Evolutionary conservation across 2,888 invertebrate species (phyloP), one percentile per base, ranked within the genome.

Genomic region (Dasypolia templi): DNA sequence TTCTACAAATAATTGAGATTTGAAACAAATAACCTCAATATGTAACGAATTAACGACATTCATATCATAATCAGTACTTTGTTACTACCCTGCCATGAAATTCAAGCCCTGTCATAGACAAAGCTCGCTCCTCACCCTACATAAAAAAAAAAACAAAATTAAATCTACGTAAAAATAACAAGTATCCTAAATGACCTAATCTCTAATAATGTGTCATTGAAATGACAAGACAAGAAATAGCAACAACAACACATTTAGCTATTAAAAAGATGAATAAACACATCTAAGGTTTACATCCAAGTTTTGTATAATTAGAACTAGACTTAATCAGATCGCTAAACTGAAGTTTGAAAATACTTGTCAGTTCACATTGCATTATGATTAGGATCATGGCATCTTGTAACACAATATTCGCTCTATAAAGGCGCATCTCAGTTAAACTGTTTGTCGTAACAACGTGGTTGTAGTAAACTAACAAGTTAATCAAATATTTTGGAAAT

Each of bases 41-140:
- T 67, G 22, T 70, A 64, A 79, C 51, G 46, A 67, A 77, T 56
- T 62, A 49, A 59, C 63, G 65, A 63, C 46, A 62, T 77, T 74
- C 75, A 59, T 76, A 84, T 74, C 55, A 77, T 77, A 71, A 72
- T 84, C 82, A 84, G 79, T 84, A 82, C 79, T 73, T 82, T 79
- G 68, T 75, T 71, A 65, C 84, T 84, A 84, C 84, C 84, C 83
- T 84, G 83, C 83, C 81, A 68, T 67, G 69, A 71, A 77, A 73
- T 84, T 73, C 58, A 72, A 73, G 39, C 66, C 64, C 58, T 79
- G 69, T 82, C 67, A 74, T 49, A 79, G 75, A 78, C 67, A 70
- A 78, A 79, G 78, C 81, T 79, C 70, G 56, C 55, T 69, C 78
- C 58, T 74, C 53, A 68, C 73, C 17, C 79, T 84, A 64, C 72